Evolutionary conservation across 2,797 vertebrate genomes (phyloP).

Genomic region (Bradypodion pumilum): DNA sequence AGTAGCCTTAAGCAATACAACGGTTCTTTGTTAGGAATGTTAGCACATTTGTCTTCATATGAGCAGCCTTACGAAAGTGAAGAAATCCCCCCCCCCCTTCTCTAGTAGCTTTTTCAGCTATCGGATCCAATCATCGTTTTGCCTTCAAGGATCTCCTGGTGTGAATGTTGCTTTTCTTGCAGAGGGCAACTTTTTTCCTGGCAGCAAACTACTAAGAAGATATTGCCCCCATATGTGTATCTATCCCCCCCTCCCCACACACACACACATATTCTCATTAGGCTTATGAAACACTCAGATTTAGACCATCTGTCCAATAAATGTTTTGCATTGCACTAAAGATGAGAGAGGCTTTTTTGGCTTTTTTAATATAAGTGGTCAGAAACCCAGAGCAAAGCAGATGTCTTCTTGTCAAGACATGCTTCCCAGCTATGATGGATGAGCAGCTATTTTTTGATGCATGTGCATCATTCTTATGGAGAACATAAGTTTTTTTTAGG

Average conservation of each 20-base stretch:
- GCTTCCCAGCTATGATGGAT: conserved; percentile 66
- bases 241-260: conserved; percentile 40
- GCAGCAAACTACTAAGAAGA: conserved; percentile 54
- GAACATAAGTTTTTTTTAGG: conserved; percentile 62
- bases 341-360: conserved; percentile 66
- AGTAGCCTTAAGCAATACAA: conserved; percentile 7
- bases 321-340: conserved; percentile 70
- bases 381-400: conserved; percentile 76
- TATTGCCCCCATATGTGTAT: conserved; percentile 62
- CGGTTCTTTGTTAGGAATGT: conserved; percentile 20
- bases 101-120: conserved; percentile 18
- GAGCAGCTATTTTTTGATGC: conserved; percentile 67
- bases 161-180: conserved; percentile 58
- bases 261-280: too few relatives aligned
- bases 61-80: conserved; percentile 21
- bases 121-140: conserved; percentile 42
- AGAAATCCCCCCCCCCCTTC: conserved; percentile 38
- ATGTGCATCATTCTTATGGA: conserved; percentile 59
- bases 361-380: conserved; percentile 71
- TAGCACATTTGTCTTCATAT: conserved; percentile 9
- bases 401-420: conserved; percentile 70
- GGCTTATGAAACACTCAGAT: conserved; percentile 73
- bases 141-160: conserved; percentile 44
- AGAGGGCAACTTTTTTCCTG: conserved; percentile 62
- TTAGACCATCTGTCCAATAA: conserved; percentile 72